Percentiles rank a stretch among this genome's conserved stretches.
These are phyloP conservation scores for Clarias batrachus DNA, from an alignment of 2,113 vertebrate species.

Conservation along the genomic window DNA sequence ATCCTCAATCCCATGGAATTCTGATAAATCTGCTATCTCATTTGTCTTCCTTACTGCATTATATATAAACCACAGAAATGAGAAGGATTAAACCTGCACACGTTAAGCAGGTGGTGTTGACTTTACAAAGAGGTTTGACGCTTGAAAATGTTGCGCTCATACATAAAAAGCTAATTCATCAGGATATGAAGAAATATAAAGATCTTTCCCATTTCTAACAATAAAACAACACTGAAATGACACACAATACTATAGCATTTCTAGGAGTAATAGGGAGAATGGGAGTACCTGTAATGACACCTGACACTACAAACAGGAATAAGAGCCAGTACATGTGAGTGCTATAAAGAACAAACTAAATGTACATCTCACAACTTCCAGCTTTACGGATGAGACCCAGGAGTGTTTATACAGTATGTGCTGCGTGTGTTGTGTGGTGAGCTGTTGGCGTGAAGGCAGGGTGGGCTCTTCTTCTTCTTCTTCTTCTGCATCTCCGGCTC, in stretches of 20 bases:
- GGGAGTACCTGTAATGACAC: not conserved
- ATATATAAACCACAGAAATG: not conserved
- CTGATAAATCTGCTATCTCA: not conserved
- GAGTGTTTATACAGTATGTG: not conserved
- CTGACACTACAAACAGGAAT: not conserved
- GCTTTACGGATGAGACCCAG: not conserved
- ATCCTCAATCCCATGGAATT: not conserved
- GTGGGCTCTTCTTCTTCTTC: conserved; percentile 67
- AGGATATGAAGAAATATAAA: not conserved
- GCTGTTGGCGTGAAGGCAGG: conserved; percentile 40
- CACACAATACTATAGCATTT: not conserved
- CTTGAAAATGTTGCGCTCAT: conserved; percentile 3
- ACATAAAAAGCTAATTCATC: not conserved
- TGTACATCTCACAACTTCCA: not conserved
- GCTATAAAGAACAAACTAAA: not conserved
- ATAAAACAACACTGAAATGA: not conserved
- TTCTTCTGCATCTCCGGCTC: conserved; percentile 69
- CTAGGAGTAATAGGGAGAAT: not conserved
- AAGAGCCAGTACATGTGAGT: not conserved
- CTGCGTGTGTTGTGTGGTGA: not conserved
- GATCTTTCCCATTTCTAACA: not conserved
- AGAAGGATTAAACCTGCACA: not conserved
- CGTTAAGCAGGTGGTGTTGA: not conserved
- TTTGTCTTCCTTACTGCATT: not conserved
- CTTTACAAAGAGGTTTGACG: not conserved